Evolutionary conservation across 2,797 vertebrate species (phyloP).

Genomic region (Amblyopsis hoosieri): DNA sequence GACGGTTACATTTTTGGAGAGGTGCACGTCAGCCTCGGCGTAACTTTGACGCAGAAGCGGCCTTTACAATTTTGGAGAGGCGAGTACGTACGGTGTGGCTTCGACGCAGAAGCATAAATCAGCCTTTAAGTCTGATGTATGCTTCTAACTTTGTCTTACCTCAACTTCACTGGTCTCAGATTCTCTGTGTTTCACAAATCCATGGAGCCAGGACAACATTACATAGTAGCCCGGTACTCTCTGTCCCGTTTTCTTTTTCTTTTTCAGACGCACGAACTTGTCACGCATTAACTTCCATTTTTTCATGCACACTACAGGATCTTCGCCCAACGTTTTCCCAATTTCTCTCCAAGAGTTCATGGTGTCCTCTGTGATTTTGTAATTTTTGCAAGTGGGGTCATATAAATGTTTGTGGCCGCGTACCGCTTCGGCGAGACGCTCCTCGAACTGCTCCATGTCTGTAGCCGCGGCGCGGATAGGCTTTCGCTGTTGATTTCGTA

Average conservation of each 20-base stretch:
- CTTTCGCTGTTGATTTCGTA: too few relatives aligned
- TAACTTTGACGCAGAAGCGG: too few relatives aligned
- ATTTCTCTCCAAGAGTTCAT: neutral
- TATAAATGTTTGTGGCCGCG: neutral
- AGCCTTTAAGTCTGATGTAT: too few relatives aligned
- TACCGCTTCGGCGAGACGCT: neutral
- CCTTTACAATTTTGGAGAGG: too few relatives aligned
- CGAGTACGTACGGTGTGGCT: too few relatives aligned
- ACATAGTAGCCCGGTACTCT: neutral
- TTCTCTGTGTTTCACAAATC: neutral
- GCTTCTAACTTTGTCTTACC: neutral
- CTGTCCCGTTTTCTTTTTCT: neutral
- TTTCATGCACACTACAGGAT: neutral
- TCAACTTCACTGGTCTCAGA: neutral
- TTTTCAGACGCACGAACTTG: conserved; percentile 5
- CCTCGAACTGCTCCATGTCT: neutral
- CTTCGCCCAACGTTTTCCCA: neutral
- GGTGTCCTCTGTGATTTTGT: neutral
- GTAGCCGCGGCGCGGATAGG: too few relatives aligned
- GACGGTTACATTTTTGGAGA: too few relatives aligned
- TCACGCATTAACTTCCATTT: neutral
- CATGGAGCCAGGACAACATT: neutral
- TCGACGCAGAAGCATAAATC: too few relatives aligned
- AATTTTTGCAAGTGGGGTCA: neutral
- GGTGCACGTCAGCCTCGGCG: too few relatives aligned